phyloP scores from a whole-genome alignment of 2,888 invertebrate species.

The Hirtodrosophila alboralis region DNA sequence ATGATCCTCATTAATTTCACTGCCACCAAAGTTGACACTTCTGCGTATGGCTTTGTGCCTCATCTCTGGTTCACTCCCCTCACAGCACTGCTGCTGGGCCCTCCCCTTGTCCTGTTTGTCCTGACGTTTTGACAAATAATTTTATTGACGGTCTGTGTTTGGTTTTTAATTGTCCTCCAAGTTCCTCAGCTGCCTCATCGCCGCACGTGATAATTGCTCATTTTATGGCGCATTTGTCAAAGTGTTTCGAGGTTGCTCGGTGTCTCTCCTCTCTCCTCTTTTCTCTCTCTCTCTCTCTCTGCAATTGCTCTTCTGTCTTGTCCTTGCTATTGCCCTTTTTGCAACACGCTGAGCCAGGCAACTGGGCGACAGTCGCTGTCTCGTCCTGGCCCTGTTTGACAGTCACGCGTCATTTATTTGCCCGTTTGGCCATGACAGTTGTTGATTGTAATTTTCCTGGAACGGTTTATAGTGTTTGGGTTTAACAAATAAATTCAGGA shows the following conservation, averaged over 20 bases:
- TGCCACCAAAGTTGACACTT: constrained; percentile 72
- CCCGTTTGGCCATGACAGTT: constrained; percentile 70
- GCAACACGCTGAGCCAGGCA: constrained; percentile 53
- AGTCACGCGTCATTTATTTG: constrained; percentile 77
- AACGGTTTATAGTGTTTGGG: constrained; percentile 16
- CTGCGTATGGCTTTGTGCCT: constrained; percentile 42
- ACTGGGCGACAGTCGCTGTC: constrained; percentile 21
- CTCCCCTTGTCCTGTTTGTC: constrained; percentile 50
- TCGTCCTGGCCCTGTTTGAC: constrained; percentile 36
- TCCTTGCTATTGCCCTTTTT: constrained; percentile 46
- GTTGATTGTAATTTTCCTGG: constrained; percentile 56
- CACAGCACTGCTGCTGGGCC: constrained; percentile 12
- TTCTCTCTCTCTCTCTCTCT: constrained; percentile 1
- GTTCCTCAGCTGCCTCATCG: constrained; percentile 45
- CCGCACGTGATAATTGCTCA: constrained; percentile 80
- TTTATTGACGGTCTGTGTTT: constrained; percentile 79
- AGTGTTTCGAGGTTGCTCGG: constrained; percentile 46
- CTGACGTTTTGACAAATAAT: constrained; percentile 81
- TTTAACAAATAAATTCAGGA: constrained; percentile 26
- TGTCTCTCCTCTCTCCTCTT: constrained; percentile 4
- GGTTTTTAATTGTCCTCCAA: constrained; percentile 74
- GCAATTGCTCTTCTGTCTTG: constrained; percentile 10
- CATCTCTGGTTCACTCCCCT: constrained; percentile 36
- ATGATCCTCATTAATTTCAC: constrained; percentile 72
- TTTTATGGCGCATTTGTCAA: constrained; percentile 80